These are phyloP conservation scores for Forbesichthys papilliferus DNA, from an alignment of 2,113 vertebrate genomes.

Conservation along the genomic window DNA sequence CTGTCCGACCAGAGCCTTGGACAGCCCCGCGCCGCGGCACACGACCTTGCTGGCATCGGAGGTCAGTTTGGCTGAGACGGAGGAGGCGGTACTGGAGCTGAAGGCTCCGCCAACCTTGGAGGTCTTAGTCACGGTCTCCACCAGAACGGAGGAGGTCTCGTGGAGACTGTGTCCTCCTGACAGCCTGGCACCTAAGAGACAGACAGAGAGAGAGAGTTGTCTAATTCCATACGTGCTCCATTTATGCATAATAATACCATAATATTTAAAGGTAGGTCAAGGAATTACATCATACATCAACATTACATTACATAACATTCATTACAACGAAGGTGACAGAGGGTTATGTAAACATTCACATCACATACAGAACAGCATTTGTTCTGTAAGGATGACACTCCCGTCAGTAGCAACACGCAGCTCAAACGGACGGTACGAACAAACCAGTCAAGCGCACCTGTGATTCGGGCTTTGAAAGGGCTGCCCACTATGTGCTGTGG, in stretches of 20 bases:
- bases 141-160: slow-evolving; percentile 91
- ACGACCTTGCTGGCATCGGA: slow-evolving; percentile 93
- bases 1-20: slow-evolving; percentile 86
- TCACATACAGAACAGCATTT: slow-evolving; percentile 37
- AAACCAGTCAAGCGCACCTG: slow-evolving; percentile 77
- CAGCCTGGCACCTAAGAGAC: slow-evolving; percentile 80
- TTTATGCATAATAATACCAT: slow-evolving; percentile 12
- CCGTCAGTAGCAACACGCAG: slow-evolving; percentile 45
- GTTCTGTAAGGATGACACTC: slow-evolving; percentile 38
- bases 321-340: slow-evolving; percentile 11
- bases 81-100: slow-evolving; percentile 70
- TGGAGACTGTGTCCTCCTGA: slow-evolving; percentile 96
- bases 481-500: slow-evolving; percentile 96
- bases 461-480: slow-evolving; percentile 96
- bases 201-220: slow-evolving; percentile 15
- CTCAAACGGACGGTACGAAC: slow-evolving; percentile 46
- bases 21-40: slow-evolving; percentile 84
- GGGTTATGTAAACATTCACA: slow-evolving; percentile 41
- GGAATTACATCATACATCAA: not conserved
- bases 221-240: slow-evolving; percentile 15
- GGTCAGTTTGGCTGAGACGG: slow-evolving; percentile 77
- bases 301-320: too few species aligned
- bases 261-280: not conserved
- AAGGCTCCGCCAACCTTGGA: slow-evolving; percentile 80
- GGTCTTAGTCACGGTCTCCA: slow-evolving; percentile 88